phyloP scores from a whole-genome alignment of 2,888 invertebrate species.

The Hymenopus coronatus region DNA sequence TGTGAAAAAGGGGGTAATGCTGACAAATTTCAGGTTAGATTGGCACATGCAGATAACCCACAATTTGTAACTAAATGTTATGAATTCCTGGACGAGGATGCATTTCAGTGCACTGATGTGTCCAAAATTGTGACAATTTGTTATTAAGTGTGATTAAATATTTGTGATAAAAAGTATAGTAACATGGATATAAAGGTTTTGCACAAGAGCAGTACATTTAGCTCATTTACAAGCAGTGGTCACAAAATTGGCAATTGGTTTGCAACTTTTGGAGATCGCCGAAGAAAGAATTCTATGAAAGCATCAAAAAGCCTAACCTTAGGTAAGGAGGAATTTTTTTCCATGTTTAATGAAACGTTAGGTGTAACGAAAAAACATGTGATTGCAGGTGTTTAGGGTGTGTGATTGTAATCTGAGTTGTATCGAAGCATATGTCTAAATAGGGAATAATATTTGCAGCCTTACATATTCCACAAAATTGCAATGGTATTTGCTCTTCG shows the following conservation, averaged over 20 bases:
- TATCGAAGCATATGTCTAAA: too few relatives aligned
- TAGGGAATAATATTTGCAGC: too few relatives aligned
- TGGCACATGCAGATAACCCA: too few relatives aligned
- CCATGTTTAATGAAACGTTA: too few relatives aligned
- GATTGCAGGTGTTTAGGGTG: too few relatives aligned
- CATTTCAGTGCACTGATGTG: neutral
- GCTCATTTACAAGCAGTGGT: conserved; percentile 45
- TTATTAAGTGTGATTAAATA: neutral
- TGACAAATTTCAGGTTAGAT: too few relatives aligned
- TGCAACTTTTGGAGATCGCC: conserved; percentile 44
- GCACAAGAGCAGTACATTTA: conserved; percentile 48
- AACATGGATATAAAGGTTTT: conserved; percentile 46
- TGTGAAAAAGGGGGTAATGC: too few relatives aligned
- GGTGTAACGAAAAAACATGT: too few relatives aligned
- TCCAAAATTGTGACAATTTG: neutral
- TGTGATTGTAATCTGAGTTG: too few relatives aligned
- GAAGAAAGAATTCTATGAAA: conserved; percentile 42
- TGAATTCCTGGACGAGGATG: neutral
- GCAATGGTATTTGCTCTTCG: too few relatives aligned
- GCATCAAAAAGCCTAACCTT: conserved; percentile 43
- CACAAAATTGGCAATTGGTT: conserved; percentile 49
- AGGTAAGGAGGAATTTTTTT: conserved; percentile 38
- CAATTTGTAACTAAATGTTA: neutral
- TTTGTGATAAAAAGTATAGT: neutral
- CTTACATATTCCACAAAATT: too few relatives aligned